Base-by-base conservation (phyloP, 2,113 vertebrate genomes). In the Pampusana beccarii region DNA sequence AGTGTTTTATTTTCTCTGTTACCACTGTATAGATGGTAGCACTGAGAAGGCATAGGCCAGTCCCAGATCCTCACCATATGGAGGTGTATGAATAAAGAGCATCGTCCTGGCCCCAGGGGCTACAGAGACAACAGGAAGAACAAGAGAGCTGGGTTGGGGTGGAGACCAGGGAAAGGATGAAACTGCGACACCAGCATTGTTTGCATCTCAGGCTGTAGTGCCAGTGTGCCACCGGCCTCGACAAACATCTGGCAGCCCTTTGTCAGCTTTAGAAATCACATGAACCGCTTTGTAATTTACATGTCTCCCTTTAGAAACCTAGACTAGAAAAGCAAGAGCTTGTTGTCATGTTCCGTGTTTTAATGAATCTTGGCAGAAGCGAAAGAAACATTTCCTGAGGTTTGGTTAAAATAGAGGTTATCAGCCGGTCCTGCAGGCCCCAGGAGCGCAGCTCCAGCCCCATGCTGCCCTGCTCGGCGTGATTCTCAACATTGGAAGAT, bases 401-500 rank as follows among this genome's bases (percentile, higher is more conserved):
- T 61, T 51, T 62, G 73, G 48, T 71, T 58, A 66, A 54, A 20
- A 44, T 0, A 38, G 42, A 53, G 51, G 14, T 11, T 11, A 26
- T 26, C 20, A 18, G 70, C 46, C 70, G 31, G 46, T 26, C 48
- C 48, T 12, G 23, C 20, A 11, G 9, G 10, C 48, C 48, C 23
- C 48, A 12, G 48, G 48, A 50, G 48, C 23, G 48, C 23, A 24
- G 48, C 24, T 21, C 48, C 48, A 50, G 48, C 48, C 23, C 23
- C 48, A 9, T 61, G 71, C 80, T 13, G 20, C 1, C 8, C 50
- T 31, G 80, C 73, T 56, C 0, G 0, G 16, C 6, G 0, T 0
- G 1, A 7, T 54, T 67, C 36, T 16, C 36, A 25, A 0, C 1
- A 2, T 1, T 48, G 57, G 57, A 23, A 46, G 34, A 50, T 6